Conservation (phyloP, 2,113 vertebrate genomes). For the Enhydra lutris region DNA sequence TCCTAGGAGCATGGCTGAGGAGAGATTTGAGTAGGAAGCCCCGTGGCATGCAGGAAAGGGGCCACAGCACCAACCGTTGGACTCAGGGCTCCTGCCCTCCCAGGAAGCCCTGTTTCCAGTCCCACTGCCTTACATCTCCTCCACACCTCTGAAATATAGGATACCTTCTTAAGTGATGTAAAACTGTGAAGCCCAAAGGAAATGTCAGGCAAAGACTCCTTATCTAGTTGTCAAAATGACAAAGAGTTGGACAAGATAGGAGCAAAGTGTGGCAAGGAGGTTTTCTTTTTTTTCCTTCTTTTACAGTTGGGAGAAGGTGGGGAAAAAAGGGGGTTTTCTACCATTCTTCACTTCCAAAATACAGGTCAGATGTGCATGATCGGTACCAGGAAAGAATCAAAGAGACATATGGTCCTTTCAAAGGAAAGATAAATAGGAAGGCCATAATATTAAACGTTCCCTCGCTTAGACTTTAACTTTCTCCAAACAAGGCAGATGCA, state of each 20-base stretch:
- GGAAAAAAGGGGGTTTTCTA: neutral
- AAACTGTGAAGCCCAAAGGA: neutral
- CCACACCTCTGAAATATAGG: neutral
- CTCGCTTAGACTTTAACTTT: neutral
- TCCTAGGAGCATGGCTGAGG: neutral
- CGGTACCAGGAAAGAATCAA: neutral
- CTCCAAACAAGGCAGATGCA: neutral
- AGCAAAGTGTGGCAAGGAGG: neutral
- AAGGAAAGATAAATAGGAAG: neutral
- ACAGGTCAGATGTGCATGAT: neutral
- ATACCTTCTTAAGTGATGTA: neutral
- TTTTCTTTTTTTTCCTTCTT: neutral
- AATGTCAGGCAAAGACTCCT: neutral
- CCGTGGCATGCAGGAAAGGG: rapidly evolving
- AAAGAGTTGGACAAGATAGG: neutral
- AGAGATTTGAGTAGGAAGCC: neutral
- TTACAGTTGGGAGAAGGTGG: neutral
- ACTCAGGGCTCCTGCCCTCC: neutral
- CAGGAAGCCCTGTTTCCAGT: rapidly evolving
- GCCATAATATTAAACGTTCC: neutral
- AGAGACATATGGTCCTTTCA: neutral
- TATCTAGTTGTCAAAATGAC: neutral
- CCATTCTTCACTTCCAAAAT: neutral
- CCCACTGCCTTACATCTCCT: neutral
- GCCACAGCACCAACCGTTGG: too few species aligned